Evolutionary conservation across 2,888 invertebrate species (phyloP).

Genomic region (Mantis religiosa): DNA sequence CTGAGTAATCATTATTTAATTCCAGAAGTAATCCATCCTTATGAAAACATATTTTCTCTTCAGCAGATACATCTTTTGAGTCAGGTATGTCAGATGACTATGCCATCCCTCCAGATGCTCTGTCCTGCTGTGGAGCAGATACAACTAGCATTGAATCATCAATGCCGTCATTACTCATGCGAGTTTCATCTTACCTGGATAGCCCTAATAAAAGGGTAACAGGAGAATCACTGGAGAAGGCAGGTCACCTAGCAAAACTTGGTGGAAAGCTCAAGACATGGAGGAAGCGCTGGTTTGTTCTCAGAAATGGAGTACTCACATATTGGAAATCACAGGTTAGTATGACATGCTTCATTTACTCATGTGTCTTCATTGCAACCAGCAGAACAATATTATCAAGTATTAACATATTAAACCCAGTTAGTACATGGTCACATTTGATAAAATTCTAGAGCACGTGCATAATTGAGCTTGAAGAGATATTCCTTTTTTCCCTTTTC

Average conservation of each 20-base stretch:
- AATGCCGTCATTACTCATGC: slow-evolving; percentile 60
- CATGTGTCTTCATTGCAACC: too few species aligned
- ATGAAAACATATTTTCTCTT: neutral
- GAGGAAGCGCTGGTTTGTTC: slow-evolving; percentile 93
- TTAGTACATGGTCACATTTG: too few species aligned
- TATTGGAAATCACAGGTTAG: slow-evolving; percentile 88
- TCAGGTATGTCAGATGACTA: slow-evolving; percentile 95
- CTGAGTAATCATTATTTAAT: neutral
- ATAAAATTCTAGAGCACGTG: too few species aligned
- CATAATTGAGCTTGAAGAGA: too few species aligned
- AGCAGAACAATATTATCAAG: too few species aligned
- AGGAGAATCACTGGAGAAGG: slow-evolving; percentile 78
- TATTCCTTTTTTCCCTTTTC: too few species aligned
- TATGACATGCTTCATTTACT: neutral
- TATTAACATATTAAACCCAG: too few species aligned
- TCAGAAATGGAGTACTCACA: slow-evolving; percentile 86
- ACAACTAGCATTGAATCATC: slow-evolving; percentile 70
- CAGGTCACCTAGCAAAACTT: slow-evolving; percentile 81
- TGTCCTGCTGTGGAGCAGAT: slow-evolving; percentile 60
- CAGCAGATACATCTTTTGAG: slow-evolving; percentile 81
- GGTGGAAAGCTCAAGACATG: slow-evolving; percentile 96
- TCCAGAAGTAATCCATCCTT: neutral
- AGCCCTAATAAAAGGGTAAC: slow-evolving; percentile 31
- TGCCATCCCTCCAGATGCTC: slow-evolving; percentile 91
- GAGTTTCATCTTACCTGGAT: slow-evolving; percentile 51